Base-by-base conservation (phyloP, 2,888 invertebrate genomes). In the Ectemnius continuus region DNA sequence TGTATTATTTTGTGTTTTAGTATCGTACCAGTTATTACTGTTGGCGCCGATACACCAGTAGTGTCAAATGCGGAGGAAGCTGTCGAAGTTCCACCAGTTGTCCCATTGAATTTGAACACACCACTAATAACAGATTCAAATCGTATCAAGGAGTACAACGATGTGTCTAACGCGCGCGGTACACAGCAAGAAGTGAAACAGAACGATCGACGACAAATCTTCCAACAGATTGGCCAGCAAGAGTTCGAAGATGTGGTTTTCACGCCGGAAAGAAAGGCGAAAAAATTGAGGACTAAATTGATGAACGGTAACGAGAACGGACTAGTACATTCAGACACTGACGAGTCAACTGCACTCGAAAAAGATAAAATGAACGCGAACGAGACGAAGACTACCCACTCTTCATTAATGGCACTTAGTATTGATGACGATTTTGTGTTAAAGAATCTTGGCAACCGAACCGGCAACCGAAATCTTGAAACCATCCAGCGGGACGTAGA, bases 31-130 rank as follows among this genome's bases (percentile, higher is more conserved):
- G 75, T 85, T 13, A 83, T 86, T 45, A 85, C 89, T 52, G 83
- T 89, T 67, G 91, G 91, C 56, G 91, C 91, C 0, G 93, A 93
- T 76, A 91, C 90, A 4, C 91, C 91, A 2, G 87, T 91, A 1
- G 83, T 94, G 14, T 91, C 92, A 13, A 93, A 92, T 84, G 96
- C 95, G 0, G 96, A 96, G 86, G 96, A 96, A 89, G 96, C 96
- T 76, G 93, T 94, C 85, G 96, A 96, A 90, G 88, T 94, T 61
- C 94, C 95, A 2, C 93, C 94, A 4, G 92, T 94, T 23, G 71
- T 85, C 45, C 84, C 89, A 14, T 76, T 86, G 16, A 79, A 88
- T 28, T 75, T 87, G 52, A 82, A 85, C 45, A 87, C 85, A n/a
- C 79, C 84, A 11, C 74, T 87, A 16, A 70, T 85, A 47, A 84